Base-by-base conservation (phyloP, 2,113 vertebrate genomes). In the Syngnathus typhle region DNA sequence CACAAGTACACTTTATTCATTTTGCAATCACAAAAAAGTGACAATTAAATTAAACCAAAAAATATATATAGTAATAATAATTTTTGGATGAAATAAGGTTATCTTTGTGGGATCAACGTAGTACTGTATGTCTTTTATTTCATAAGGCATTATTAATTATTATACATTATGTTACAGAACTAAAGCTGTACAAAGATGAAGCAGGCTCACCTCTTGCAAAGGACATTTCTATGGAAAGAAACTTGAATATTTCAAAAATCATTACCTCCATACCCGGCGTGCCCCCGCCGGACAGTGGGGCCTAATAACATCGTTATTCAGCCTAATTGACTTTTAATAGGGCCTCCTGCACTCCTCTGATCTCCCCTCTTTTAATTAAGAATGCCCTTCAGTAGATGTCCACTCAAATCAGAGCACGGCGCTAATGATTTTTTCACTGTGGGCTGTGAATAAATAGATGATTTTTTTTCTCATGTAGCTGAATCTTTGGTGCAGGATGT, bases 241-340 rank as follows among this genome's bases (percentile, higher is more conserved):
- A 68, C 47, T 65, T 69, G 64, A 36, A 41, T 38, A 74, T 71
- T 65, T 84, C 60, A 76, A 75, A 85, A 83, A 83, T 73, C 83
- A 83, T 86, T 86, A 82, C 72, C 76, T 83, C 68, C 77, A 66
- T 70, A 77, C 71, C 75, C 55, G 44, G 21, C 13, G 46, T 76
- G 82, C 81, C 60, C 74, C 67, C 52, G 51, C 76, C 82, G 82
- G 73, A 80, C 82, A 86, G 85, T 87, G 81, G 75, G 77, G 65
- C 81, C 60, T 80, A 87, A 87, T 88, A 82, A 81, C 60, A 23
- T 84, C 82, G 79, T 89, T 85, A 87, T 88, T 88, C 78, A 83
- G 75, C 77, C 82, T 84, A 83, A 90, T 85, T 88, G 85, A 70
- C 75, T 89, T 89, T 87, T 88, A 91, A 90, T 88, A 89, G 85